phyloP scores from a whole-genome alignment of 1,140 invertebrate genomes.

The Tigriopus japonicus region DNA sequence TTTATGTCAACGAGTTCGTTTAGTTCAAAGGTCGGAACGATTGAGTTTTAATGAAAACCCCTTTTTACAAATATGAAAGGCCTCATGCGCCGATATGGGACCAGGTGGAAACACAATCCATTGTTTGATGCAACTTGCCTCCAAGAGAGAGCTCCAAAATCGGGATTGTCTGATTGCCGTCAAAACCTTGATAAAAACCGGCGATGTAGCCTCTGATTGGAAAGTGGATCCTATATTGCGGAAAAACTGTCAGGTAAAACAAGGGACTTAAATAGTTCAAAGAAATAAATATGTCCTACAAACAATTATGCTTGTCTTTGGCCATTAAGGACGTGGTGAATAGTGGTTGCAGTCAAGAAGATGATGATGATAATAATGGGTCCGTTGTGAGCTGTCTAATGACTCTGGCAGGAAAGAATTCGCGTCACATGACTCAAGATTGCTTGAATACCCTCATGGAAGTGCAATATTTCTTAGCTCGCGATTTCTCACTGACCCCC shows the following conservation, averaged over 20 bases:
- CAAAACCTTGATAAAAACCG: slow-evolving; percentile 52
- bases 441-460: slow-evolving; percentile 81
- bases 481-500: slow-evolving; percentile 82
- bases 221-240: slow-evolving; percentile 69
- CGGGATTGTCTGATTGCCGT: not conserved
- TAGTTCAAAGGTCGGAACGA: too few relatives aligned
- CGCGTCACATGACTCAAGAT: slow-evolving; percentile 57
- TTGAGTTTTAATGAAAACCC: too few relatives aligned
- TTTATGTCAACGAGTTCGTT: too few relatives aligned
- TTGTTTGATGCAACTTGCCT: slow-evolving; percentile 42
- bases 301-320: too few relatives aligned
- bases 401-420: slow-evolving; percentile 52
- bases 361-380: slow-evolving; percentile 14
- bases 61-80: too few relatives aligned
- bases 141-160: not conserved
- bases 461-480: slow-evolving; percentile 89
- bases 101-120: slow-evolving; percentile 22
- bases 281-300: too few relatives aligned
- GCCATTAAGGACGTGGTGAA: slow-evolving; percentile 42
- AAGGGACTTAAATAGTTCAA: too few relatives aligned
- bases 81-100: too few relatives aligned
- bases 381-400: slow-evolving; percentile 79
- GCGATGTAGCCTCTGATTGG: slow-evolving; percentile 74
- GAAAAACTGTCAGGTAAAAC: slow-evolving; percentile 45
- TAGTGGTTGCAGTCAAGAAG: slow-evolving; percentile 22